Conservation (phyloP, 2,113 vertebrate species). For the Strigops habroptila region DNA sequence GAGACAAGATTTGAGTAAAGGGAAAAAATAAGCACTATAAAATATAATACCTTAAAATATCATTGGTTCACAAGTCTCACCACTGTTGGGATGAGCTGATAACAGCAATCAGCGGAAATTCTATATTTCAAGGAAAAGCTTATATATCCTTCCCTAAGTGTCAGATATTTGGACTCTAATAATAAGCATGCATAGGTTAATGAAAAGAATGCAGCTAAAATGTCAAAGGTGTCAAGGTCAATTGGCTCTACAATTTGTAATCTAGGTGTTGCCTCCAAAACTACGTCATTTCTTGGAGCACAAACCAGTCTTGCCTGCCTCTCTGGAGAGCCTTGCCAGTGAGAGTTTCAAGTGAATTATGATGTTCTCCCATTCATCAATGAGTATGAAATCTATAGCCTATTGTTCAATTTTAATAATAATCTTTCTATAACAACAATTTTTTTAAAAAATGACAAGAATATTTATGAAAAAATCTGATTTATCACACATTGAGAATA, state of each 20-base stretch:
- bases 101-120: neutral
- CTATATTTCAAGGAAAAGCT: neutral
- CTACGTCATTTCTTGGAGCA: neutral
- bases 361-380: neutral
- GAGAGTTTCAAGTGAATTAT: conserved; percentile 10
- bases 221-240: neutral
- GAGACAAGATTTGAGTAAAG: neutral
- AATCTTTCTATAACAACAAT: conserved; percentile 29
- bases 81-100: neutral
- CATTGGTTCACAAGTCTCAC: neutral
- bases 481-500: conserved; percentile 27
- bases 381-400: neutral
- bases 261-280: neutral
- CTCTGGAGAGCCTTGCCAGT: neutral
- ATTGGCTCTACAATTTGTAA: neutral
- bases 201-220: neutral
- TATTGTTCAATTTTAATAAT: conserved; percentile 38
- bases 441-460: neutral
- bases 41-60: neutral
- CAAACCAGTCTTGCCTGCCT: neutral
- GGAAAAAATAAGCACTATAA: neutral
- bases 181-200: neutral
- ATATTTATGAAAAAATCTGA: conserved; percentile 45
- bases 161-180: neutral
- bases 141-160: neutral